Percentiles rank a stretch among this genome's conserved stretches.
Evolutionary conservation across 2,113 vertebrate genomes (phyloP).

Genomic region (Python bivittatus): DNA sequence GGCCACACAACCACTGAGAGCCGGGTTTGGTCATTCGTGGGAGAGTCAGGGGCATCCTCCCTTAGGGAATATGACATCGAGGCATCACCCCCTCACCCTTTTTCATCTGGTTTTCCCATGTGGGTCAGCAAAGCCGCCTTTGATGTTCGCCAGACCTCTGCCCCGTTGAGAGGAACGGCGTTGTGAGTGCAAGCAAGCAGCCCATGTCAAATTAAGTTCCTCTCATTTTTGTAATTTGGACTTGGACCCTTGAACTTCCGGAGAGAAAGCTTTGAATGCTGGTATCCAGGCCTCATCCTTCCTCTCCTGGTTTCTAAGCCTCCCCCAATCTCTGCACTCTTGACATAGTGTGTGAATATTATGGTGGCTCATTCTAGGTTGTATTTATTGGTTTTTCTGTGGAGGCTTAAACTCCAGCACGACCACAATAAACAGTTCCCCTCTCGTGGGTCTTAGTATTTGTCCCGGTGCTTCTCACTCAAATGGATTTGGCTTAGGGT

Average conservation of each 20-base stretch:
- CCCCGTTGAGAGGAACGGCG: rapidly evolving
- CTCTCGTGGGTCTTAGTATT: neutral
- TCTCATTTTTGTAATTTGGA: too few relatives aligned
- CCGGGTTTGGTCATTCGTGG: rapidly evolving
- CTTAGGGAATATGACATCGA: rapidly evolving
- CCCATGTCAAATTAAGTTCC: too few relatives aligned
- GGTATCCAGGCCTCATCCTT: neutral
- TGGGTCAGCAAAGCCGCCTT: neutral
- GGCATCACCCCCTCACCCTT: too few relatives aligned
- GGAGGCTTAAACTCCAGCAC: neutral
- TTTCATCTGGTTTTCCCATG: too few relatives aligned
- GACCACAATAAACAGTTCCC: conserved; percentile 48
- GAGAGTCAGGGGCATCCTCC: neutral
- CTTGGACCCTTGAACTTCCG: neutral
- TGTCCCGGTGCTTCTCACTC: neutral
- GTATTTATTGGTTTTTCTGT: conserved; percentile 44
- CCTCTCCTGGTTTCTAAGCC: neutral
- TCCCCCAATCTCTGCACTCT: rapidly evolving
- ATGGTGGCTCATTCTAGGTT: rapidly evolving
- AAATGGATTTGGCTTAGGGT: neutral
- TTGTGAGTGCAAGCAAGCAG: too few relatives aligned
- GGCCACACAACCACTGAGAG: conserved; percentile 79
- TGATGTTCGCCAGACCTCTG: neutral
- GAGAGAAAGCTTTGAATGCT: rapidly evolving
- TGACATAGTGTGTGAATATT: neutral